These are phyloP conservation scores for Radopholus similis DNA, from an alignment of 1,140 invertebrate genomes.

Conservation along the genomic window DNA sequence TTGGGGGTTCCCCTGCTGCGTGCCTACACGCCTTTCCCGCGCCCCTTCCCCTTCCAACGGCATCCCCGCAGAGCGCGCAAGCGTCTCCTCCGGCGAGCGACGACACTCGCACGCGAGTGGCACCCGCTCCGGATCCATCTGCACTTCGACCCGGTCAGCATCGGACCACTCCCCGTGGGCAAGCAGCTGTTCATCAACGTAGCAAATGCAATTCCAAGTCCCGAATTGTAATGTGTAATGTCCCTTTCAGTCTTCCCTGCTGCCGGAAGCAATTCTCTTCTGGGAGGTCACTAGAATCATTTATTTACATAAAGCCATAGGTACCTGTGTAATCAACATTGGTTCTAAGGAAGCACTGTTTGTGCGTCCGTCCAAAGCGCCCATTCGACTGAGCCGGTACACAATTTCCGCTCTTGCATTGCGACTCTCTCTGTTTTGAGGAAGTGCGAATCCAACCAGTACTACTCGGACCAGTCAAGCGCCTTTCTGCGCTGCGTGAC, in stretches of 20 bases:
- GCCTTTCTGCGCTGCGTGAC: constrained; percentile 19
- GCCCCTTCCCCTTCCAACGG: not conserved
- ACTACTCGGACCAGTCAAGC: constrained; percentile 25
- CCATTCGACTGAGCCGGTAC: constrained; percentile 28
- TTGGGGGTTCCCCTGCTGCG: constrained; percentile 13
- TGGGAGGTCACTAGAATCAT: constrained; percentile 9
- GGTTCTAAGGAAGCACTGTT: constrained; percentile 16
- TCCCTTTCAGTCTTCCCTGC: constrained; percentile 25
- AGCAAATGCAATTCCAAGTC: constrained; percentile 2
- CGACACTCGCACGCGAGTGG: constrained; percentile 6
- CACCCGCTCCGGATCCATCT: constrained; percentile 21
- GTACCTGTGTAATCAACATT: not conserved
- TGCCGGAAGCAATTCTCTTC: constrained; percentile 29
- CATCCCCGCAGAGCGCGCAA: not conserved
- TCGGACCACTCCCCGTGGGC: constrained; percentile 5
- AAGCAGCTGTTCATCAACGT: constrained; percentile 35
- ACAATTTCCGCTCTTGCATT: not conserved
- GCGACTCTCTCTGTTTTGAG: not conserved
- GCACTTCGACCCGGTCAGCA: constrained; percentile 30
- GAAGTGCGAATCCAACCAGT: constrained; percentile 34
- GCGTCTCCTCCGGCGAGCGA: constrained; percentile 15
- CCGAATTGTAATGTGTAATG: constrained; percentile 1
- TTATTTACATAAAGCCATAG: not conserved
- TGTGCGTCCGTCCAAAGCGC: constrained; percentile 30
- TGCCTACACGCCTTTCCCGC: not conserved